Conservation (phyloP, 1,140 invertebrate species). For the Pararge aegeria region DNA sequence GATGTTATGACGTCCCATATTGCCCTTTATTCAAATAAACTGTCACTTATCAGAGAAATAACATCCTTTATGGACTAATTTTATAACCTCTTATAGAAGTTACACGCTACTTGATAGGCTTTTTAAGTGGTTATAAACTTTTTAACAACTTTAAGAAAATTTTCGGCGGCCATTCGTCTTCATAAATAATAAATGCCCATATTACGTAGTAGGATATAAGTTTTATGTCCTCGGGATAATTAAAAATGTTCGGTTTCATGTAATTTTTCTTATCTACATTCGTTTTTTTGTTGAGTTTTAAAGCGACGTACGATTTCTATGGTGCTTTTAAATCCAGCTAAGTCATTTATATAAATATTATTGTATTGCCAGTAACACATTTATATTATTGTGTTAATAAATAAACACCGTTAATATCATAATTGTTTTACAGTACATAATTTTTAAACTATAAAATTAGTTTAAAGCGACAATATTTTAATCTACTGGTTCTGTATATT, state of each 20-base stretch:
- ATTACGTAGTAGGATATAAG: slow-evolving; percentile 16
- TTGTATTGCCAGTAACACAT: too few species aligned
- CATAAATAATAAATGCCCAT: slow-evolving; percentile 26
- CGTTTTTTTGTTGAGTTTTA: too few species aligned
- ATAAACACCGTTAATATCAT: too few species aligned
- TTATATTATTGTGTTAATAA: too few species aligned
- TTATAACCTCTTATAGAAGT: slow-evolving; percentile 33
- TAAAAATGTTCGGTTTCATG: not conserved
- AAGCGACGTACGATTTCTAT: too few species aligned
- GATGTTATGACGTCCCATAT: slow-evolving; percentile 20
- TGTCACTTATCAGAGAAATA: slow-evolving; percentile 30
- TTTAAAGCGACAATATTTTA: too few species aligned
- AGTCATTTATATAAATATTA: too few species aligned
- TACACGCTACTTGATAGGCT: slow-evolving; percentile 29
- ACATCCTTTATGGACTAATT: slow-evolving; percentile 36
- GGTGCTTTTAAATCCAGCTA: too few species aligned
- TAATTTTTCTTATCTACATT: not conserved
- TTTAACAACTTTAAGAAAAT: slow-evolving; percentile 27
- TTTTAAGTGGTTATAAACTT: slow-evolving; percentile 33
- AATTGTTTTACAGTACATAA: too few species aligned
- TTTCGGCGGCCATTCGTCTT: slow-evolving; percentile 27
- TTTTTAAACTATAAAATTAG: too few species aligned
- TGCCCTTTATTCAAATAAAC: slow-evolving; percentile 27
- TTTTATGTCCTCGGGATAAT: slow-evolving; percentile 2
- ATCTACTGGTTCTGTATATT: not conserved